Evolutionary conservation across 2,113 vertebrate genomes (phyloP).

Genomic region (Pan troglodytes): DNA sequence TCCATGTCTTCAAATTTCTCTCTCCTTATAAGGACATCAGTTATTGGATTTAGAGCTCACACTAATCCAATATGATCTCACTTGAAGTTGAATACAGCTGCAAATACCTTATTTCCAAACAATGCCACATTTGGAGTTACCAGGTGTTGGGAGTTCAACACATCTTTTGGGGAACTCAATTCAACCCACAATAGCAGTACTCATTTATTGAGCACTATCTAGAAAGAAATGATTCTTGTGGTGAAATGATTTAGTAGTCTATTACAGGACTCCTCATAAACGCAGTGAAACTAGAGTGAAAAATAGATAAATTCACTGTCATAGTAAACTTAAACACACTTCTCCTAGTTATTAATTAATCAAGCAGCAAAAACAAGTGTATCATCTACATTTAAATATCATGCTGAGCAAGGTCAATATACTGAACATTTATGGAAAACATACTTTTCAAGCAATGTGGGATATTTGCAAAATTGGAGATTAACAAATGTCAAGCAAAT

Average conservation of each 20-base stretch:
- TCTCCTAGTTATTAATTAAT: not conserved
- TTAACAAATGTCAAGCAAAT: not conserved
- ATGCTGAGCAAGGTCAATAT: not conserved
- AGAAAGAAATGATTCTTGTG: not conserved
- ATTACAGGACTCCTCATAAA: not conserved
- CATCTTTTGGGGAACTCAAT: not conserved
- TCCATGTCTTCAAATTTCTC: not conserved
- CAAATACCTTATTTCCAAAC: not conserved
- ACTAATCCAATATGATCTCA: not conserved
- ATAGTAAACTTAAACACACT: not conserved
- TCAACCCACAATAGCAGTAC: not conserved
- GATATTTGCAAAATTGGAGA: not conserved
- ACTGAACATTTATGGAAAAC: not conserved
- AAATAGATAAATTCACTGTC: not conserved
- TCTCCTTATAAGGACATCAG: not conserved
- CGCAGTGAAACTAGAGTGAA: not conserved
- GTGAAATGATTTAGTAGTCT: not conserved
- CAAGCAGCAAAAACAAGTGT: not conserved
- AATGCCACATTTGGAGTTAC: not conserved
- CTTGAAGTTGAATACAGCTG: not conserved
- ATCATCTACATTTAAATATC: not conserved
- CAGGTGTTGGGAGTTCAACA: not conserved
- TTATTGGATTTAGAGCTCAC: not conserved
- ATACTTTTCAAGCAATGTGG: not conserved
- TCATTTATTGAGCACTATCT: not conserved